Evolutionary conservation across 1,140 invertebrate genomes (phyloP), one percentile per base, ranked within the genome.

Genomic region (Drosophila parvula): DNA sequence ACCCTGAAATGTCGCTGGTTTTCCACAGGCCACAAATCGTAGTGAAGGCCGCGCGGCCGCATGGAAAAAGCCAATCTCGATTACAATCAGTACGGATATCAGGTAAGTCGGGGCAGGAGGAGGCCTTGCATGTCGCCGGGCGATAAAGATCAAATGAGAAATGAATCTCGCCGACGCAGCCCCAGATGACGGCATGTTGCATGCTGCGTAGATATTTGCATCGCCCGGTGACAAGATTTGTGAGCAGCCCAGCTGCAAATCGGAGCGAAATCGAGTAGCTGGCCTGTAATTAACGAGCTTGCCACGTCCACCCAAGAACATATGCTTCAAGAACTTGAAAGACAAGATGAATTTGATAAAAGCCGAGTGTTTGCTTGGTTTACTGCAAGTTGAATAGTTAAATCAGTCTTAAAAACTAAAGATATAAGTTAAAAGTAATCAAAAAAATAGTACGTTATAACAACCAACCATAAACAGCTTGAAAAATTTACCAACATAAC

Each of bases 141-240:
- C 76, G 82, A 86, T 86, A 88, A 86, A 88, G 82, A 86, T 86
- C 83, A 86, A 86, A 86, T 86, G 79, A 86, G 82, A 81, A 86
- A 86, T 86, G 82, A 76, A 88, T 77, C 70, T 86, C 79, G 83
- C 82, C 83, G 82, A 81, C 70, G 79, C 83, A 79, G 82, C 48
- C 48, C 67, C 56, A 60, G 68, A 58, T 70, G 43, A 55, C 67
- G 40, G 56, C 27, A 48, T 30, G 82, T 85, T 86, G 78, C 82
- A 85, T 85, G 82, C 74, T 86, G 79, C 82, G 77, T 76, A 83
- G 61, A 82, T 76, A 82, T 82, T 83, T 82, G 80, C 80, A 75
- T 82, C 30, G 64, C 40, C 47, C 47, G 18, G 38, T 71, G 68
- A 71, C 68, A 71, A 70, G 68, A 71, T 71, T 71, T 71, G 68